Evolutionary conservation across 2,113 vertebrate species (phyloP).

Genomic region (Tyrannus savana): DNA sequence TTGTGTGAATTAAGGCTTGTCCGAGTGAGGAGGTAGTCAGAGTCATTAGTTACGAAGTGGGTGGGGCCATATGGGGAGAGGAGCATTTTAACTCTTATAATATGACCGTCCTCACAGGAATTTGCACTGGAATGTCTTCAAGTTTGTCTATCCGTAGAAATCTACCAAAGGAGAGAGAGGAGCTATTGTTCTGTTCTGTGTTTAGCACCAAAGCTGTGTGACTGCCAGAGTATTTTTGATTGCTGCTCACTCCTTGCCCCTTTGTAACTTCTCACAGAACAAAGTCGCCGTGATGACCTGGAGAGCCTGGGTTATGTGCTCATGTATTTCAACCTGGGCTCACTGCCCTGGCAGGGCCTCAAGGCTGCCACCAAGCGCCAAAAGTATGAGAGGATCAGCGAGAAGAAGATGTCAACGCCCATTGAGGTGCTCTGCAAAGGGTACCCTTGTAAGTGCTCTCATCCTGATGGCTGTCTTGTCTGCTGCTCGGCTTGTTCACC

Average conservation of each 20-base stretch:
- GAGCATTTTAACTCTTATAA: background rate
- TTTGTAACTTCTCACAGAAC: conserved; percentile 78
- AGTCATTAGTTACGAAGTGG: conserved; percentile 17
- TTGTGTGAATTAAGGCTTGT: conserved; percentile 19
- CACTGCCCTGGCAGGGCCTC: conserved; percentile 96
- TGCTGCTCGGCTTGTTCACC: background rate
- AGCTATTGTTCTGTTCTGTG: background rate
- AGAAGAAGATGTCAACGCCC: conserved; percentile 98
- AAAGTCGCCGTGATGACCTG: conserved; percentile 95
- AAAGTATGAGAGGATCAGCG: conserved; percentile 97
- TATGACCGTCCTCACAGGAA: background rate
- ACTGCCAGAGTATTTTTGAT: background rate
- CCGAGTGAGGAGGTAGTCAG: background rate
- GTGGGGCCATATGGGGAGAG: background rate
- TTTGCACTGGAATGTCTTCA: background rate
- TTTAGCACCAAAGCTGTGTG: background rate
- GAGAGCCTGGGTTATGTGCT: conserved; percentile 96
- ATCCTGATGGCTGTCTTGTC: background rate
- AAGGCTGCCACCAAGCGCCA: conserved; percentile 98
- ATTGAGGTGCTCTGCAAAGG: conserved; percentile 98
- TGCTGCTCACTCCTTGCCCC: background rate
- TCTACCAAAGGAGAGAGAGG: background rate
- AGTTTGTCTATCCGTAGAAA: background rate
- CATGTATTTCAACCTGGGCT: conserved; percentile 99
- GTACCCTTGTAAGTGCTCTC: conserved; percentile 90